Conservation (phyloP, 2,113 vertebrate species). For the Ptychochromis oligacanthus region DNA sequence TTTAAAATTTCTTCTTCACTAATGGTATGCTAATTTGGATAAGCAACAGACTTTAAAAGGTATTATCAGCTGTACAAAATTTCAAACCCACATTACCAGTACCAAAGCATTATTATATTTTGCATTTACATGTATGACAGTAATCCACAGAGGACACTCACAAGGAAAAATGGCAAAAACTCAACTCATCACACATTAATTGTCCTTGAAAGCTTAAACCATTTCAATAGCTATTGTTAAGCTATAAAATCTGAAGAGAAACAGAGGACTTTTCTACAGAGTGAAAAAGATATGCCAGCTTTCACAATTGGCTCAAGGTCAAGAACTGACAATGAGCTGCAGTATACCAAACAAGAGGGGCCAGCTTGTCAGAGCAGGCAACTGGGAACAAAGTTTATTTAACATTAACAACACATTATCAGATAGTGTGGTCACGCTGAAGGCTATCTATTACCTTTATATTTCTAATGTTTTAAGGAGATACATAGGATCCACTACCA, state of each 20-base stretch:
- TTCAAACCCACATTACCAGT: no score
- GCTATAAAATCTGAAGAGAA: no score
- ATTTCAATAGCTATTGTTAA: no score
- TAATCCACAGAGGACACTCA: neutral
- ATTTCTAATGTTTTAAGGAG: no score
- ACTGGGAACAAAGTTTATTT: neutral
- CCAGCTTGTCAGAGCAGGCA: neutral
- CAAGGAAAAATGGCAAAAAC: neutral
- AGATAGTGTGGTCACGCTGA: neutral
- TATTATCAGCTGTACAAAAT: no score
- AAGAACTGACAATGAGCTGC: neutral
- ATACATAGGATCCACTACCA: no score
- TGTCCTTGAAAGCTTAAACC: conserved; percentile 11
- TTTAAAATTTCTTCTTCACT: neutral
- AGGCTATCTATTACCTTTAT: neutral
- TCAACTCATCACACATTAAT: neutral
- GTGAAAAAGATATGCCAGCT: neutral
- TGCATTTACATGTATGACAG: neutral
- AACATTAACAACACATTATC: neutral
- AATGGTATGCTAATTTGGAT: neutral
- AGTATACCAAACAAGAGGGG: neutral
- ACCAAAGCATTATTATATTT: neutral
- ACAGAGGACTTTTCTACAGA: no score
- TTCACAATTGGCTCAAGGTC: neutral
- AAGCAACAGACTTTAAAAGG: neutral